phyloP scores from a whole-genome alignment of 2,113 vertebrate genomes.

The Eublepharis macularius region DNA sequence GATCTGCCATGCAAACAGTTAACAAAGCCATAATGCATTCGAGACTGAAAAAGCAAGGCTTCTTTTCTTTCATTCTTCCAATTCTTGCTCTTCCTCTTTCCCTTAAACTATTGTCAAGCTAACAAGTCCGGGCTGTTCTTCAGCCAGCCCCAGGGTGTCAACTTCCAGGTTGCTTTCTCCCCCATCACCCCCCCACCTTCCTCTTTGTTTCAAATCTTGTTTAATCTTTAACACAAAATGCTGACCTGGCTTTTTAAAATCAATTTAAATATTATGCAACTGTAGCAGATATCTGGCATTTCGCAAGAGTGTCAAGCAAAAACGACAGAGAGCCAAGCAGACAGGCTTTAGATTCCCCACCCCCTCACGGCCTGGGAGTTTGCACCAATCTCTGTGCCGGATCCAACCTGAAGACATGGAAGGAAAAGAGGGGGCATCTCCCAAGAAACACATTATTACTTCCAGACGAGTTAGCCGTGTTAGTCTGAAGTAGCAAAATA shows the following conservation, averaged over 20 bases:
- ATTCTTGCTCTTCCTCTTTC: neutral
- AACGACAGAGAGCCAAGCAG: rapidly evolving
- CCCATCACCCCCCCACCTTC: neutral
- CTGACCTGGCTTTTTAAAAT: slow-evolving; percentile 35
- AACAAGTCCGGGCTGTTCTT: neutral
- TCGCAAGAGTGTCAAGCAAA: neutral
- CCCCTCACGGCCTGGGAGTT: too few species aligned
- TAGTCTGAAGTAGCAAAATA: too few species aligned
- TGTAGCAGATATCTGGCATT: neutral
- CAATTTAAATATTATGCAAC: slow-evolving; percentile 46
- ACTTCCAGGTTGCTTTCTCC: neutral
- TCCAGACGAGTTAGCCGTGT: too few species aligned
- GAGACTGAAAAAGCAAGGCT: rapidly evolving
- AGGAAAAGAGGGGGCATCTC: too few species aligned
- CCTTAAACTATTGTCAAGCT: neutral
- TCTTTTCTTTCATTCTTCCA: neutral
- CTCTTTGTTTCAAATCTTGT: neutral
- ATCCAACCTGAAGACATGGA: too few species aligned
- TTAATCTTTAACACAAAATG: slow-evolving; percentile 64
- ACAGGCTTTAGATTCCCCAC: too few species aligned
- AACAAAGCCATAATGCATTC: rapidly evolving
- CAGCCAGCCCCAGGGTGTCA: neutral
- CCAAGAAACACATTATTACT: too few species aligned
- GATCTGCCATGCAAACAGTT: neutral
- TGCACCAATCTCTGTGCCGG: too few species aligned